Evolutionary conservation across 2,797 vertebrate genomes (phyloP).

Genomic region (Geotrypetes seraphini): DNA sequence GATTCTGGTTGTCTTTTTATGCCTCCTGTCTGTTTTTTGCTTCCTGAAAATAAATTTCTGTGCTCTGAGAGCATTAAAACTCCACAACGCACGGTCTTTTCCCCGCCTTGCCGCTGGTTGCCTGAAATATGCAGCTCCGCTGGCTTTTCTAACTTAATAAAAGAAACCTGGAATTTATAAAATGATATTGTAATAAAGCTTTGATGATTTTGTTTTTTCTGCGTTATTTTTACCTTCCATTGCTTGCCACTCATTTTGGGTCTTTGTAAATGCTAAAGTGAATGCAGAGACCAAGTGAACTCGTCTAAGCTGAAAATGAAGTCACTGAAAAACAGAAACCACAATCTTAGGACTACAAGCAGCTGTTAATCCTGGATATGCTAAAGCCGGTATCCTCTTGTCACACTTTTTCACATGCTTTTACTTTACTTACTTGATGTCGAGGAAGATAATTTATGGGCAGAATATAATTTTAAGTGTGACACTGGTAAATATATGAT

Average conservation of each 20-base stretch:
- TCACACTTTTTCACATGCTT: constrained; percentile 1
- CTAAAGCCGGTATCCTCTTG: not conserved
- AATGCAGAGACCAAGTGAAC: no score
- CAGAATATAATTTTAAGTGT: not conserved
- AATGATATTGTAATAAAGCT: no score
- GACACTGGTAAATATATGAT: not conserved
- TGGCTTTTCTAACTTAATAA: constrained; percentile 50
- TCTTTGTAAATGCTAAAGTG: no score
- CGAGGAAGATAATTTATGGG: constrained; percentile 9
- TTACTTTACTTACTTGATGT: constrained; percentile 8
- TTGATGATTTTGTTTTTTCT: no score
- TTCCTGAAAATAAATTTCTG: constrained; percentile 91
- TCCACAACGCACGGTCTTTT: constrained; percentile 65
- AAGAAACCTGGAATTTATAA: no score
- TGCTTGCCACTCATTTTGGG: no score
- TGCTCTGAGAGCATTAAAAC: constrained; percentile 85
- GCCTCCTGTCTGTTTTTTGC: constrained; percentile 87
- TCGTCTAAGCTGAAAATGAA: no score
- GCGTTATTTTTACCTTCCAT: no score
- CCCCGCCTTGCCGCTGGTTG: constrained; percentile 48
- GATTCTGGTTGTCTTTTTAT: constrained; percentile 94
- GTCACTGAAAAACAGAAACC: no score
- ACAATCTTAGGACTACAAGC: no score
- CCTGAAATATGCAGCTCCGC: constrained; percentile 59
- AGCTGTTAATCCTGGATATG: no score